Conservation (phyloP, 2,797 vertebrate species). For the Melanogrammus aeglefinus region DNA sequence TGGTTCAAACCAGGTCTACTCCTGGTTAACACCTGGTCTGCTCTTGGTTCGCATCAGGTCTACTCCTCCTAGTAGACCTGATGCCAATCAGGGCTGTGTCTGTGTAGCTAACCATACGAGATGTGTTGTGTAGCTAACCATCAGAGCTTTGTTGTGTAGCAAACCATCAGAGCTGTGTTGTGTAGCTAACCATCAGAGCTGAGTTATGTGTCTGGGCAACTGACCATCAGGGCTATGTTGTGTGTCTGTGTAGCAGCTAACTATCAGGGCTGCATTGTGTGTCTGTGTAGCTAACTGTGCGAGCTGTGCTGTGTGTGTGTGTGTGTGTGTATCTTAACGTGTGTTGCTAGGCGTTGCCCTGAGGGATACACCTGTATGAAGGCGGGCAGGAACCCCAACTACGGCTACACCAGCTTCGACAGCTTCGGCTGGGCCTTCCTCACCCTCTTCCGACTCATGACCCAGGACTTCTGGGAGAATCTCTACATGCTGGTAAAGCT, state of each 20-base stretch:
- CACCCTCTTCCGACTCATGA: slow-evolving; percentile 98
- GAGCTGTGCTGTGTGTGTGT: not conserved
- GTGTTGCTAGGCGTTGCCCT: slow-evolving; percentile 68
- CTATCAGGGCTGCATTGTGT: not conserved
- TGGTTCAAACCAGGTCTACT: no score
- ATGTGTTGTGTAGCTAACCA: not conserved
- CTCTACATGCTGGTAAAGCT: slow-evolving; percentile 89
- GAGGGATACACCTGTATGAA: slow-evolving; percentile 97
- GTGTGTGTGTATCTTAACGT: slow-evolving; percentile 9
- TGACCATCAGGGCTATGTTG: no score
- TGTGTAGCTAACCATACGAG: not conserved
- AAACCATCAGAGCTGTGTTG: no score
- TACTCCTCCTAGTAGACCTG: no score
- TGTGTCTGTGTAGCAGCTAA: no score
- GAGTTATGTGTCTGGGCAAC: no score
- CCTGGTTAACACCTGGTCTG: no score
- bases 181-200: no score
- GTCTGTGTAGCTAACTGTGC: not conserved
- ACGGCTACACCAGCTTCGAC: slow-evolving; percentile 98
- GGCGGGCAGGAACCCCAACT: slow-evolving; percentile 95
- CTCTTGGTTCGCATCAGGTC: no score
- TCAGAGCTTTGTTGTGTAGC: not conserved
- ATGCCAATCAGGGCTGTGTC: no score
- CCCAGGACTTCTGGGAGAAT: slow-evolving; percentile 99
- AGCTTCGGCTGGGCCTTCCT: slow-evolving; percentile 99